Base-by-base conservation (phyloP, 2,797 vertebrate genomes). In the Rhinella marina region DNA sequence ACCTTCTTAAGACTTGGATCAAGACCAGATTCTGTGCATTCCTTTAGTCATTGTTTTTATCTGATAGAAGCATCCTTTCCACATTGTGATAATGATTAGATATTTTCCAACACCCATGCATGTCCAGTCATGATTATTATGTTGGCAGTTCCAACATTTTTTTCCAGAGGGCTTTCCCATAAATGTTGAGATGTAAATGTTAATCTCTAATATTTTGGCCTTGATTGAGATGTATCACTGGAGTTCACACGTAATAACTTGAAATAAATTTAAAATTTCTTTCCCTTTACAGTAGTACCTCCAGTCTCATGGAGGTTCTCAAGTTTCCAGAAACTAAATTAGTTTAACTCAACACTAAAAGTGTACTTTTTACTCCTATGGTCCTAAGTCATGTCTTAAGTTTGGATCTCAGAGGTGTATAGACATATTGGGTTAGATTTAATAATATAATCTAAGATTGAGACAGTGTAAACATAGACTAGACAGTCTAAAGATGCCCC, bases 91-190 rank as follows among this genome's bases (percentile, higher is more conserved):
- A 50, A 77, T 85, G 57, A 77, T 52, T 59, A 76, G 82, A 76
- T 52, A 77, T 85, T 85, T 85, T 76, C 83, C 83, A 85, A 62
- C 83, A 77, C 83, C 83, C 83, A 77, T 85, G 83, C 83, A 85
- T 50, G 72, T 76, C 72, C 57, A 62, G 56, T 64, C 83, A 85
- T 85, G 41, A 77, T 59, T 59, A 57, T 59, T 32, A 52, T 85
- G 72, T 85, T 57, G 72, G 72, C 62, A 75, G 72, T 23, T 62
- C n/a, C 75, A 29, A 11, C 16, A 64, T 77, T 77, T 59, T 32
- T 41, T 48, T 64, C 72, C 57, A 25, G 23, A 59, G 70, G 82
- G 70, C 12, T 61, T 84, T 84, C 56, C 70, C 10, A 62, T 61
- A 27, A 61, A 16, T 21, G 23, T 62, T 77, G 57, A n/a, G 29